Percentiles rank a stretch among this genome's conserved stretches.
These are phyloP conservation scores for Sebastes baramenuke DNA, from an alignment of 2,797 vertebrate species.

Conservation along the genomic window DNA sequence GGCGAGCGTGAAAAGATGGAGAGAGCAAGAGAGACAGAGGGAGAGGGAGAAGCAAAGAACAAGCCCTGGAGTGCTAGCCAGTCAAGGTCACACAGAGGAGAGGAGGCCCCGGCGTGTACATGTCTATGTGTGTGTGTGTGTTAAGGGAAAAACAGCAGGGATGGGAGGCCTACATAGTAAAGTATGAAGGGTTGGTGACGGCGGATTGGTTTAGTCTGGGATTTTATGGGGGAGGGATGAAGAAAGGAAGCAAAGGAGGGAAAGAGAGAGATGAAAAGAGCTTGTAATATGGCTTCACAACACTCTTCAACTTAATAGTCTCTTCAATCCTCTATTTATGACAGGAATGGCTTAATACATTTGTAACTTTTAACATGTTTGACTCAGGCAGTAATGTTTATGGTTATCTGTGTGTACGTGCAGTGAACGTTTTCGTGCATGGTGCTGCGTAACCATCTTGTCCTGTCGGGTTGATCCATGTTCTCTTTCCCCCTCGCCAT, in stretches of 20 bases:
- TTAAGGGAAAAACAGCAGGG: slow-evolving; percentile 33
- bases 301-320: slow-evolving; percentile 10
- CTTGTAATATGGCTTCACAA: slow-evolving; percentile 42
- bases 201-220: slow-evolving; percentile 59
- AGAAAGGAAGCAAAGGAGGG: slow-evolving; percentile 17
- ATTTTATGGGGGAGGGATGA: slow-evolving; percentile 39
- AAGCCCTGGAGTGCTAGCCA: slow-evolving; percentile 77
- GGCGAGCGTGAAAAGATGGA: slow-evolving; percentile 62
- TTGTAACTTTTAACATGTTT: slow-evolving; percentile 28
- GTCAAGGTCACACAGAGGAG: slow-evolving; percentile 83
- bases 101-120: slow-evolving; percentile 58
- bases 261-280: slow-evolving; percentile 47
- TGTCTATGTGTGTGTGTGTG: slow-evolving; percentile 33
- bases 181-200: slow-evolving; percentile 59
- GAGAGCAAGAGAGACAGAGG: slow-evolving; percentile 55
- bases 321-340: neutral
- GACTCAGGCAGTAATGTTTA: slow-evolving; percentile 11
- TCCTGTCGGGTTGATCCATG: slow-evolving; percentile 23
- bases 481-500: neutral
- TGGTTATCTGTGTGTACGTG: neutral
- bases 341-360: slow-evolving; percentile 24
- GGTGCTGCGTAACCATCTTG: slow-evolving; percentile 49
- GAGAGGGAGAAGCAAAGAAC: slow-evolving; percentile 68
- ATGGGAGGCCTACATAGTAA: slow-evolving; percentile 58
- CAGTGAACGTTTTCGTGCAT: neutral